Conservation (phyloP, 1,140 invertebrate species). For the Temnothorax nylanderi region DNA sequence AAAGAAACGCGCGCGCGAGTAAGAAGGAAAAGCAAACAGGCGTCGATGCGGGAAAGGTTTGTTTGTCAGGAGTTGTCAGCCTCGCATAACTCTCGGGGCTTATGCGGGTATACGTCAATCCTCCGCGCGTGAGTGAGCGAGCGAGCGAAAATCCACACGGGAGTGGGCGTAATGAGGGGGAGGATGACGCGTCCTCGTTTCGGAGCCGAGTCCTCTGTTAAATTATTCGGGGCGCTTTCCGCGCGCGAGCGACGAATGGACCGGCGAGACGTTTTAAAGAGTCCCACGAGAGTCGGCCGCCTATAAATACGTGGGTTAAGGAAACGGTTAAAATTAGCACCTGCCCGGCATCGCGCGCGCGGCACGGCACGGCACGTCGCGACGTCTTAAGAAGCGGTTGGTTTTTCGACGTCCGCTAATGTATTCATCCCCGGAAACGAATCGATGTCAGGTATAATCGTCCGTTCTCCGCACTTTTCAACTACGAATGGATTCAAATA, state of each 20-base stretch:
- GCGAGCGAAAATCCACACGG: conserved; percentile 26
- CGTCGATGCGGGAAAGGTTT: conserved; percentile 44
- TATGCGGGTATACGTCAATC: conserved; percentile 42
- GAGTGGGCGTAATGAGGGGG: conserved; percentile 26
- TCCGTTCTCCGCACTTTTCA: background rate
- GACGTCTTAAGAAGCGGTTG: conserved; percentile 6
- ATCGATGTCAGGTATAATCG: conserved; percentile 24
- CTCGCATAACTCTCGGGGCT: conserved; percentile 47
- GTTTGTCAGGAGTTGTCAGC: conserved; percentile 39
- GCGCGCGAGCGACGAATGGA: conserved; percentile 70
- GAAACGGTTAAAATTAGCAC: conserved; percentile 80
- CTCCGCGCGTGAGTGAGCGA: background rate
- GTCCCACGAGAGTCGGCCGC: conserved; percentile 71
- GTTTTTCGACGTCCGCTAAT: background rate
- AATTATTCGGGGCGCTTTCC: conserved; percentile 73
- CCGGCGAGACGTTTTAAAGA: conserved; percentile 74
- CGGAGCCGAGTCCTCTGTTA: conserved; percentile 64
- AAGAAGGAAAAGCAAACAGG: conserved; percentile 7
- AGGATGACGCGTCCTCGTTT: conserved; percentile 66
- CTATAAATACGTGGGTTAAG: conserved; percentile 79
- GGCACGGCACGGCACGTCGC: background rate
- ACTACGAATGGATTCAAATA: background rate
- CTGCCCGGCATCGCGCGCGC: conserved; percentile 32
- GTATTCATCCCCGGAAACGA: conserved; percentile 21
- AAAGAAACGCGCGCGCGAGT: background rate